A percentile compares a stretch with the other conserved stretches of the same genome.
Evolutionary conservation across 2,113 vertebrate species (phyloP).

Genomic region (Pseudorasbora parva): DNA sequence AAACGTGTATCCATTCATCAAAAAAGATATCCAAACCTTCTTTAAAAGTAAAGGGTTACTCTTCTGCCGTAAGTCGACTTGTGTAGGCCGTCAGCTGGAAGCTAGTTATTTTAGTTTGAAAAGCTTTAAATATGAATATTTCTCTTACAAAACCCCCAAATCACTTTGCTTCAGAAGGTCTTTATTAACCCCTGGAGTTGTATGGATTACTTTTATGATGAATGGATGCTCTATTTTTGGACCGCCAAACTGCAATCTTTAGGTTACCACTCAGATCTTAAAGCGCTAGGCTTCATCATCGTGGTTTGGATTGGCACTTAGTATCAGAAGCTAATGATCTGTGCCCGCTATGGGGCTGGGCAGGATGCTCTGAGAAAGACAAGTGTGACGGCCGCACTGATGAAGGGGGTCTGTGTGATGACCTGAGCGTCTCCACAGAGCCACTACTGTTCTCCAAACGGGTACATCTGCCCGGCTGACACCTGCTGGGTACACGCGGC

Average conservation of each 20-base stretch:
- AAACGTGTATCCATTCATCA: too few species aligned
- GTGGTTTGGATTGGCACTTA: slow-evolving; percentile 27
- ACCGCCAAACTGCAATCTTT: not conserved
- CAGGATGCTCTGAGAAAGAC: slow-evolving; percentile 35
- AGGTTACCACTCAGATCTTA: not conserved
- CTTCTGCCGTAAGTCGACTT: too few species aligned
- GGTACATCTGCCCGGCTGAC: slow-evolving; percentile 56
- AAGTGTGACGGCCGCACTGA: slow-evolving; percentile 13
- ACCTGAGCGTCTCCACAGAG: slow-evolving; percentile 35
- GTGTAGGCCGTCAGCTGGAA: too few species aligned
- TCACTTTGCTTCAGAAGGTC: too few species aligned
- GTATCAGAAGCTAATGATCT: slow-evolving; percentile 44
- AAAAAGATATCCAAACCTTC: too few species aligned
- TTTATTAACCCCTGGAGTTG: too few species aligned
- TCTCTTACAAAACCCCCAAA: too few species aligned
- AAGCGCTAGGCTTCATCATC: not conserved
- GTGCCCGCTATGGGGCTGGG: slow-evolving; percentile 2
- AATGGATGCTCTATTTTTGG: too few species aligned
- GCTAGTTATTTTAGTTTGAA: too few species aligned
- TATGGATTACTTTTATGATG: too few species aligned
- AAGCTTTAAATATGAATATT: too few species aligned
- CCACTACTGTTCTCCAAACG: slow-evolving; percentile 48
- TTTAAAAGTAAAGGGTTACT: too few species aligned
- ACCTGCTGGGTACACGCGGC: slow-evolving; percentile 60
- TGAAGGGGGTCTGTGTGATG: slow-evolving; percentile 31